These are phyloP conservation scores for Agrochola circellaris DNA, from an alignment of 2,888 invertebrate genomes.

Conservation along the genomic window DNA sequence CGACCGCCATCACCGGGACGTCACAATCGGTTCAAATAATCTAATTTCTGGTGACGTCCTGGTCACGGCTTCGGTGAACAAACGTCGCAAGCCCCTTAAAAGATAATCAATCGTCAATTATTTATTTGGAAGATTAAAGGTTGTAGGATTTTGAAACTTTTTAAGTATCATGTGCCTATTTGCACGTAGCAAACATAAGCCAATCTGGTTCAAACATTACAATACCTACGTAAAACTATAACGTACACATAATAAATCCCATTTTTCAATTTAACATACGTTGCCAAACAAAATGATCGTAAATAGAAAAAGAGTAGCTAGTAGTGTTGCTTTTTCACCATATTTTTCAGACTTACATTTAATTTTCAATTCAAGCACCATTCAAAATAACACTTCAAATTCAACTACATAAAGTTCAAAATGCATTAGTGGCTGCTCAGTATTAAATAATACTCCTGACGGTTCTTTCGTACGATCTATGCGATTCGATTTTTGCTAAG, in stretches of 20 bases:
- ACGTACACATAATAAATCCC: slow-evolving; percentile 48
- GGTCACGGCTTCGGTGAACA: too few species aligned
- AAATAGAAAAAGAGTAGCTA: slow-evolving; percentile 54
- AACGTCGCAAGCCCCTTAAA: too few species aligned
- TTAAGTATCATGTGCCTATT: too few species aligned
- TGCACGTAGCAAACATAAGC: too few species aligned
- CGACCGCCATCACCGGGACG: too few species aligned
- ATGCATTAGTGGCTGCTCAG: neutral
- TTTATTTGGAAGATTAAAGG: too few species aligned
- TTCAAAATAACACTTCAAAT: slow-evolving; percentile 15
- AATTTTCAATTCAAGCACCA: neutral
- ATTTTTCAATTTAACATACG: slow-evolving; percentile 61
- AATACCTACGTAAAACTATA: neutral
- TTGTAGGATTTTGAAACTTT: too few species aligned
- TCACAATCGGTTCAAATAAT: too few species aligned
- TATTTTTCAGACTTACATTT: slow-evolving; percentile 43
- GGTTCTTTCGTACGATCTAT: slow-evolving; percentile 37
- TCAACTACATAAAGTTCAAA: slow-evolving; percentile 16
- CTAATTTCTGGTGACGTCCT: too few species aligned
- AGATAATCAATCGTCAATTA: too few species aligned
- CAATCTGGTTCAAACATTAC: too few species aligned
- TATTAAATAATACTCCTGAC: slow-evolving; percentile 61
- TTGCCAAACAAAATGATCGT: slow-evolving; percentile 46
- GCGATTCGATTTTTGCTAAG: slow-evolving; percentile 62
- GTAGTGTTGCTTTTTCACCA: slow-evolving; percentile 52